phyloP scores from a whole-genome alignment of 2,113 vertebrate species.

The Phocoena sinus region DNA sequence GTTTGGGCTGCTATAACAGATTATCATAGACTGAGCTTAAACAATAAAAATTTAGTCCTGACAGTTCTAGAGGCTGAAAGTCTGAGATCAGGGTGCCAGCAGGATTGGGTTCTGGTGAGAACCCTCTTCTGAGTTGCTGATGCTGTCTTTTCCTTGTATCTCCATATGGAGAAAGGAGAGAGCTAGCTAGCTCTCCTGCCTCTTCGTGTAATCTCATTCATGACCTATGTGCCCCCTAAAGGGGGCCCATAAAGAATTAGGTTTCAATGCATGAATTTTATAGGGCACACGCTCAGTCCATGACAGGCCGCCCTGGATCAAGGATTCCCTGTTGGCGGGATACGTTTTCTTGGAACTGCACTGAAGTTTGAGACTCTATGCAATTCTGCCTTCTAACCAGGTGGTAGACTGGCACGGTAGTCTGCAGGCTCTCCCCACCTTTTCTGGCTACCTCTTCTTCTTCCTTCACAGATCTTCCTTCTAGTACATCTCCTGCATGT shows the following conservation, averaged over 20 bases:
- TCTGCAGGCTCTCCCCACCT: neutral
- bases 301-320: neutral
- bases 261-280: neutral
- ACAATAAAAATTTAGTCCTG: neutral
- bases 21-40: neutral
- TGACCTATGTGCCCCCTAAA: neutral
- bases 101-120: neutral
- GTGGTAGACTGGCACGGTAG: neutral
- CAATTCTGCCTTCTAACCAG: neutral
- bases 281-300: neutral
- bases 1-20: neutral
- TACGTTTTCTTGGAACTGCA: neutral
- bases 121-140: neutral
- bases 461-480: neutral
- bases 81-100: neutral
- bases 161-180: neutral
- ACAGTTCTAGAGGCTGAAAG: neutral
- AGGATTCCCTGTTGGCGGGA: neutral
- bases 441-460: neutral
- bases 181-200: neutral
- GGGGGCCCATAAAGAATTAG: neutral
- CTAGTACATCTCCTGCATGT: neutral
- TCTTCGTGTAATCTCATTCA: neutral
- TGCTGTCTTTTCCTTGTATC: neutral
- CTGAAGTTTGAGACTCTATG: neutral